Evolutionary conservation across 2,113 vertebrate species (phyloP).

Genomic region (Triplophysa rosa): DNA sequence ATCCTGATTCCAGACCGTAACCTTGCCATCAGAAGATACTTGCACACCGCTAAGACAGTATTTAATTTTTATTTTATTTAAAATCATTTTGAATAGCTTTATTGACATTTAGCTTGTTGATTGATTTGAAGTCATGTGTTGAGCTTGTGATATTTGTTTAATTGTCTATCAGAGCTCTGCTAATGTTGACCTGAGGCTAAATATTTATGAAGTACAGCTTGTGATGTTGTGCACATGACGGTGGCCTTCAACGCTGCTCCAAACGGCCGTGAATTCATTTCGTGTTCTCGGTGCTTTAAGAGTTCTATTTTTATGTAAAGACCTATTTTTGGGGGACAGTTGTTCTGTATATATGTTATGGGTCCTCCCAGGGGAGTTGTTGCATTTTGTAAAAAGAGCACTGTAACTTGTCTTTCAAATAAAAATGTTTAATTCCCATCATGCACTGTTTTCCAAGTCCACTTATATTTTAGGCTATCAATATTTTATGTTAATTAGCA

Average conservation of each 20-base stretch:
- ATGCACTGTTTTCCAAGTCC: background rate
- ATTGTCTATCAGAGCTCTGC: constrained; percentile 3
- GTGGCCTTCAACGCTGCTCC: constrained; percentile 49
- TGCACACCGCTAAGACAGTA: constrained; percentile 20
- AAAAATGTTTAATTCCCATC: constrained; percentile 45
- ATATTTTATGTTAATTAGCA: background rate
- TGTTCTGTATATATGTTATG: constrained; percentile 37
- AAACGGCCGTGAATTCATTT: constrained; percentile 10
- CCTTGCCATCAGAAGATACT: background rate
- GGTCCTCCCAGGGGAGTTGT: constrained; percentile 26
- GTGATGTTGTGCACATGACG: constrained; percentile 18
- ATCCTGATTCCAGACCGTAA: too few species aligned
- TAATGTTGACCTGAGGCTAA: constrained; percentile 15
- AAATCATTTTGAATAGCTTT: background rate
- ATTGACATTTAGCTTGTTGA: constrained; percentile 1
- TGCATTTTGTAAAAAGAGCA: constrained; percentile 43
- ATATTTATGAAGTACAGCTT: constrained; percentile 22
- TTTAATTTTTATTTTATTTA: background rate
- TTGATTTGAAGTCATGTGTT: constrained; percentile 6
- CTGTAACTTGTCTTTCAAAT: constrained; percentile 46
- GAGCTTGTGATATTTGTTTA: background rate
- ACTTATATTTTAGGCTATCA: background rate
- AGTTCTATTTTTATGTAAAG: constrained; percentile 52
- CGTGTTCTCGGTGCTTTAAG: constrained; percentile 34
- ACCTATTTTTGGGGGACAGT: constrained; percentile 30